Evolutionary conservation across 2,888 invertebrate species (phyloP), one percentile per base, ranked within the genome.

Genomic region (Lucinisca nassula): DNA sequence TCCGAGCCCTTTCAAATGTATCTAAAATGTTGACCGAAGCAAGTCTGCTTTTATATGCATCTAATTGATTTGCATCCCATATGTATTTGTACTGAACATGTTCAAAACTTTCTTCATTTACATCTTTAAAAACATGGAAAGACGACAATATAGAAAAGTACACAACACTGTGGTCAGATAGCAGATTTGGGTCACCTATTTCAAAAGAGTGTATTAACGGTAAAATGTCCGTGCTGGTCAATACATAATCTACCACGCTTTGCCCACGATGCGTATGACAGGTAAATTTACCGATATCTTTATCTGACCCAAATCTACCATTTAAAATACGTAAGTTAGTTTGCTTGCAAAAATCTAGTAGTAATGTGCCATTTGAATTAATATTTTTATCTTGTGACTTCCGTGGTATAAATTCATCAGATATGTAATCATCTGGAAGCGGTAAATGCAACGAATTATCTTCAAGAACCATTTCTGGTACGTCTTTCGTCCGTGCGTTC

Each of bases 181-280:
- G 49, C 35, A 82, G 76, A 82, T 82, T 82, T 32, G 82, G 51
- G 14, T 24, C 40, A 10, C 51, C 35, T 32, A 82, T 51, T 27
- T 40, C 6, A 35, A 82, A 82, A 32, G 17, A 8, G 8, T 61
- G 37, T n/a, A 76, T 70, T n/a, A 58, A 40, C 8, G n/a, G 24
- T 17, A 82, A 49, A 21, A 82, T n/a, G 14, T 67, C 70, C 8
- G 58, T 24, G 24, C 70, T 76, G 51, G 76, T 76, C 77, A 82
- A 70, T n/a, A 82, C 76, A 82, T 70, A 72, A 51, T 82, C 82
- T 2, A 76, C 77, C 3, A 77, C 37, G 27, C 82, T 82, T 24
- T 67, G 40, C 10, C 76, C 82, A 35, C 27, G n/a, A 14, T 61
- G 14, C n/a, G 61, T 82, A 21, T 76, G 35, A 51, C 82, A 82